A percentile compares a stretch with the other conserved stretches of the same genome.
These are phyloP conservation scores for Lindbergichthys nudifrons DNA, from an alignment of 2,797 vertebrate species.

Conservation along the genomic window DNA sequence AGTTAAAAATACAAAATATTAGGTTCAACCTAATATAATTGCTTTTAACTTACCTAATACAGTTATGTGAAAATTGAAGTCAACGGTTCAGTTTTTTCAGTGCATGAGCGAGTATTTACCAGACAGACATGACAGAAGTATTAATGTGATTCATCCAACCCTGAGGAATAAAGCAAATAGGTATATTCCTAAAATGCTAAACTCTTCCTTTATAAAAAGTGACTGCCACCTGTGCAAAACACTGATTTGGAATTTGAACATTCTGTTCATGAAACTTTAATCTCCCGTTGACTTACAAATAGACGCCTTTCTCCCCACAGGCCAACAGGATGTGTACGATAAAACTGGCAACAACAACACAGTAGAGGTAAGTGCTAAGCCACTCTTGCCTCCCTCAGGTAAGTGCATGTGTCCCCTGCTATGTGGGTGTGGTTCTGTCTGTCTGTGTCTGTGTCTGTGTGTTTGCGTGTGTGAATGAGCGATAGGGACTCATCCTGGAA, in stretches of 20 bases:
- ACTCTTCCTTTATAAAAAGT: conserved; percentile 21
- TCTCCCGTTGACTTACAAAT: conserved; percentile 45
- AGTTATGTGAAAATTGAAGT: too few relatives aligned
- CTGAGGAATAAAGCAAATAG: background rate
- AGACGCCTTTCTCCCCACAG: conserved; percentile 81
- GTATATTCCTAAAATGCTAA: background rate
- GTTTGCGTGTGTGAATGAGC: conserved; percentile 14
- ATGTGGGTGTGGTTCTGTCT: conserved; percentile 45
- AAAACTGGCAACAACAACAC: conserved; percentile 92
- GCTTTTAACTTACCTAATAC: too few relatives aligned
- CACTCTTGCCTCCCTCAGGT: conserved; percentile 64
- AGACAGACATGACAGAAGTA: background rate
- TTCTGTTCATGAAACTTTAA: conserved; percentile 12
- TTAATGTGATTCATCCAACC: background rate
- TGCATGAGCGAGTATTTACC: background rate
- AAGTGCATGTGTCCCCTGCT: conserved; percentile 65
- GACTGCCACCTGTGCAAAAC: background rate
- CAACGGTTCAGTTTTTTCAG: too few relatives aligned
- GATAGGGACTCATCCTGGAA: conserved; percentile 51
- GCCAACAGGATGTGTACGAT: conserved; percentile 91
- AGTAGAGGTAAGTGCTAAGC: conserved; percentile 93
- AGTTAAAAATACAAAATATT: too few relatives aligned
- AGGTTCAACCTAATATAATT: too few relatives aligned
- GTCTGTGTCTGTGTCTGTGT: conserved; percentile 8
- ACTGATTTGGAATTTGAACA: background rate